phyloP scores from a whole-genome alignment of 2,113 vertebrate genomes.

The Sinosuthora webbiana region DNA sequence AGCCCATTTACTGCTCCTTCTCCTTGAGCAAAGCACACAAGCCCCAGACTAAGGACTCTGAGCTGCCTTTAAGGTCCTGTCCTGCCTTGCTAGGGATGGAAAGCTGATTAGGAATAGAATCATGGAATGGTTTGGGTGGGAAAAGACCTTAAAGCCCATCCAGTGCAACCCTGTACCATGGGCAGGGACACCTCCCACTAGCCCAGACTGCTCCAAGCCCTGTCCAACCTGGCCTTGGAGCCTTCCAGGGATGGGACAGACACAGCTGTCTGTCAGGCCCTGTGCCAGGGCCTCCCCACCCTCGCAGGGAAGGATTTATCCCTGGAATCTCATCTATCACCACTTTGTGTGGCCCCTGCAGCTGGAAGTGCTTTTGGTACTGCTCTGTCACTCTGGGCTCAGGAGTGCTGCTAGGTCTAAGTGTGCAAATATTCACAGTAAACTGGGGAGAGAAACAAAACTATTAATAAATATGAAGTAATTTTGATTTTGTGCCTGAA shows the following conservation, averaged over 20 bases:
- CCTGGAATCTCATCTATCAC: background rate
- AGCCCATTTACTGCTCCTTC: background rate
- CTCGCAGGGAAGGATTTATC: background rate
- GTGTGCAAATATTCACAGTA: background rate
- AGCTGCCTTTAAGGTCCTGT: background rate
- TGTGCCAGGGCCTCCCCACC: background rate
- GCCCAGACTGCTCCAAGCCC: accelerated
- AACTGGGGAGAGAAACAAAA: background rate
- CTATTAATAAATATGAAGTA: background rate
- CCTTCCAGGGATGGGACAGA: background rate
- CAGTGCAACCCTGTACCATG: too few relatives aligned
- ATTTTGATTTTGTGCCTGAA: background rate
- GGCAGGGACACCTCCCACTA: background rate
- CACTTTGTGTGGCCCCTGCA: background rate
- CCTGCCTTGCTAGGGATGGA: background rate
- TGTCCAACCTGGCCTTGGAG: accelerated
- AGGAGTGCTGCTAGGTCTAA: background rate
- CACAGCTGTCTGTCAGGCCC: background rate
- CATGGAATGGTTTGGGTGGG: background rate
- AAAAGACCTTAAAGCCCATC: background rate
- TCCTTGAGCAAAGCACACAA: background rate
- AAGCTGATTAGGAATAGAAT: background rate
- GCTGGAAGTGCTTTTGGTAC: background rate
- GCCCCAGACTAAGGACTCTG: background rate
- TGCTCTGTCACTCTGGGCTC: background rate